A percentile compares a stretch with the other conserved stretches of the same genome.
Conservation (phyloP, 2,797 vertebrate species). For the Squalus acanthias region DNA sequence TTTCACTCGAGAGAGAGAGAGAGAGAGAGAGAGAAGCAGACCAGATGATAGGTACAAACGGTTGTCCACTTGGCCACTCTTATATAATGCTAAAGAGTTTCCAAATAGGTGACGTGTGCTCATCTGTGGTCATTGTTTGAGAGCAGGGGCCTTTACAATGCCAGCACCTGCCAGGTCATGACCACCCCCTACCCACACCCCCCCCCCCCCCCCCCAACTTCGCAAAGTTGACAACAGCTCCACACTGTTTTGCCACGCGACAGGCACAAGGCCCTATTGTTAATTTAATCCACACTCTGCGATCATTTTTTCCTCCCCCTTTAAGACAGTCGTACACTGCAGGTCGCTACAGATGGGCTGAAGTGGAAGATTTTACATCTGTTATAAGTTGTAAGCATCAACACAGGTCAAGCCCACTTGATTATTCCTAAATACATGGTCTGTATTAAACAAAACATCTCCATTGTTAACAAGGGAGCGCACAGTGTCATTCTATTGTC, state of each 20-base stretch:
- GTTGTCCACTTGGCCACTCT: conserved; percentile 53
- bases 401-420: conserved; percentile 53
- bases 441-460: conserved; percentile 50
- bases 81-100: conserved; percentile 50
- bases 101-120: conserved; percentile 51
- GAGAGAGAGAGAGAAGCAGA: conserved; percentile 49
- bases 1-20: conserved; percentile 32
- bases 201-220: no score
- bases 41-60: conserved; percentile 49
- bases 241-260: conserved; percentile 65
- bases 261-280: conserved; percentile 78
- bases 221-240: conserved; percentile 57
- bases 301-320: conserved; percentile 50
- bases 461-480: conserved; percentile 59
- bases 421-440: conserved; percentile 63
- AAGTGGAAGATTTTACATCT: conserved; percentile 73
- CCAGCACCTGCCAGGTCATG: conserved; percentile 76
- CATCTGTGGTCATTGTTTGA: conserved; percentile 63
- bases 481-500: conserved; percentile 55
- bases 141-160: conserved; percentile 63
- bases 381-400: conserved; percentile 62
- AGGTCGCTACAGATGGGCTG: conserved; percentile 61
- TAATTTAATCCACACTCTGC: conserved; percentile 52
- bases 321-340: conserved; percentile 56
- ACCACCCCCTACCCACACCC: conserved; percentile 35